Conservation (phyloP, 1,140 invertebrate genomes). For the Cydia amplana region DNA sequence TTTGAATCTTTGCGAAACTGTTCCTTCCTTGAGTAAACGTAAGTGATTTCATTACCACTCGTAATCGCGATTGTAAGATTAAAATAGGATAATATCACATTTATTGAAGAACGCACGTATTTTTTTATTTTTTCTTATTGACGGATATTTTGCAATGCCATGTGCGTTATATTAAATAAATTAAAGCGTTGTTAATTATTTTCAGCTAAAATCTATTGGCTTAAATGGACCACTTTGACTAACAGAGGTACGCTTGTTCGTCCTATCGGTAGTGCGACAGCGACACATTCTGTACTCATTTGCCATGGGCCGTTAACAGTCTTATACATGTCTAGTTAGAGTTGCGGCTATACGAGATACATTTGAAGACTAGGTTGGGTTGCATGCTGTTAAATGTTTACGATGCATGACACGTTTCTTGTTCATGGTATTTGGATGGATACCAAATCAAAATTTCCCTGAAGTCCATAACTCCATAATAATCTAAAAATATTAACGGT, state of each 20-base stretch:
- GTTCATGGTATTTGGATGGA: too few relatives aligned
- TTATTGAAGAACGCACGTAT: too few relatives aligned
- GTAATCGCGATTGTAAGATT: too few relatives aligned
- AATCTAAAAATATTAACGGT: too few relatives aligned
- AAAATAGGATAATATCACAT: too few relatives aligned
- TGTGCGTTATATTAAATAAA: too few relatives aligned
- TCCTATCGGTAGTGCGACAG: neutral
- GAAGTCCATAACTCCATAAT: too few relatives aligned
- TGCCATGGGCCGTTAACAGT: neutral
- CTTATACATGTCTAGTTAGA: neutral
- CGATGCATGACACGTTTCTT: too few relatives aligned
- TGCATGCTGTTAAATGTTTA: neutral
- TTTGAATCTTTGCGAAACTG: too few relatives aligned
- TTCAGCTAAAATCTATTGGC: neutral
- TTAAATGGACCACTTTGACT: neutral
- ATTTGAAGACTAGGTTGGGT: neutral
- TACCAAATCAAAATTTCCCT: too few relatives aligned
- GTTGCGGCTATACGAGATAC: neutral
- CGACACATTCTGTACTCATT: constrained; percentile 2
- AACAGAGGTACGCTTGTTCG: neutral
- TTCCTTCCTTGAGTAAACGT: too few relatives aligned
- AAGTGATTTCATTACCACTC: too few relatives aligned
- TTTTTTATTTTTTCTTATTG: neutral
- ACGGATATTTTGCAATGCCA: neutral
- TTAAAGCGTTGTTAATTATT: neutral